phyloP scores from a whole-genome alignment of 92 coral and sea anemone species.

The Nematostella vectensis region DNA sequence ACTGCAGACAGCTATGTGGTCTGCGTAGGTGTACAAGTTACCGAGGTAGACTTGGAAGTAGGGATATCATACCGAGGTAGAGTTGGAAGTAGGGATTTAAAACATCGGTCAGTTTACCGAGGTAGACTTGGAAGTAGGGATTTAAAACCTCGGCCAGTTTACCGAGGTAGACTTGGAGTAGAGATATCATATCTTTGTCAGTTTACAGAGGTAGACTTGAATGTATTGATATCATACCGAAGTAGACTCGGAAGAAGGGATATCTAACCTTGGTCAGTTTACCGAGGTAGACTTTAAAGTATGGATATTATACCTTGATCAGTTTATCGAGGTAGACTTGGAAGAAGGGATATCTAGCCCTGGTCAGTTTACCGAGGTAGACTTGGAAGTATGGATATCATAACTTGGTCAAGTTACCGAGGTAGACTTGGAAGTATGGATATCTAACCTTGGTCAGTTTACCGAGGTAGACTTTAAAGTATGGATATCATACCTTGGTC shows the following conservation, averaged over 20 bases:
- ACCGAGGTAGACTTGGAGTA: conserved; percentile 53
- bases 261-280: too few relatives aligned
- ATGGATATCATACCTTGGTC: conserved; percentile 48
- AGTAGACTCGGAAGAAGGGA: too few relatives aligned
- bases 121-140: conserved; percentile 43
- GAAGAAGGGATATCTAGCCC: too few relatives aligned
- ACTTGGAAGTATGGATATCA: conserved; percentile 44
- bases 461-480: conserved; percentile 44
- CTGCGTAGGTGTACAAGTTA: conserved; percentile 38
- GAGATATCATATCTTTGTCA: too few relatives aligned
- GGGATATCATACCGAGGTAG: conserved; percentile 44
- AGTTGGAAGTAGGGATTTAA: too few relatives aligned
- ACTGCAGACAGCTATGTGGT: too few relatives aligned
- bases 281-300: too few relatives aligned
- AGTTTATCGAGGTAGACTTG: too few relatives aligned
- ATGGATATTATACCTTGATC: too few relatives aligned
- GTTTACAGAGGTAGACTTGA: too few relatives aligned
- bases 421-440: conserved; percentile 53
- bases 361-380: conserved; percentile 47
- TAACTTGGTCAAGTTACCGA: too few relatives aligned
- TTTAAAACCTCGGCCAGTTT: conserved; percentile 52
- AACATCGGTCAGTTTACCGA: conserved; percentile 42
- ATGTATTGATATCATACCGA: too few relatives aligned
- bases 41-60: conserved; percentile 48
- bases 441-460: conserved; percentile 40